Evolutionary conservation across 2,797 vertebrate species (phyloP), one percentile per base, ranked within the genome.

Genomic region (Hozukius guyotensis): DNA sequence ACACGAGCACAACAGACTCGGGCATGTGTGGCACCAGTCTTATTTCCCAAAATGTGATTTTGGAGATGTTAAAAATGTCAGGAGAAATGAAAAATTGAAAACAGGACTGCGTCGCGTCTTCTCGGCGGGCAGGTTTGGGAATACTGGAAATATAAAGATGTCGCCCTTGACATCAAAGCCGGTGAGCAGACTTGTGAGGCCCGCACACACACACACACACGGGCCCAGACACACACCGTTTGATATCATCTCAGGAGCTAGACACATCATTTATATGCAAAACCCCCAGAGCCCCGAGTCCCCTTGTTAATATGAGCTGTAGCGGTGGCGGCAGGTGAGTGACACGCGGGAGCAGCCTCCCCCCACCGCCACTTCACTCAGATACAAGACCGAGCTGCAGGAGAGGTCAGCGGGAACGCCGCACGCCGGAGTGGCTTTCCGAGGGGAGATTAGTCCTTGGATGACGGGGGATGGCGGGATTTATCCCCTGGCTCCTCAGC

Each of bases 181-280:
- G 29, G 60, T 12, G 67, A 71, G 81, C 25, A 70, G 65, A 49
- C 70, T 16, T 73, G 20, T 29, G 31, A 69, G 18, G 55, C 49
- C 42, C 31, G 5, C 34, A 27, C 68, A 38, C 70, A 22, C 78
- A 75, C 60, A 16, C 70, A 75, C 49, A 76, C 67, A 68, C 31
- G 52, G 29, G 24, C 65, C 42, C 53, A 72, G 56, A 86, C 78
- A 80, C 74, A 69, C 68, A 74, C 11, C 12, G 75, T 86, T 81
- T 87, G 87, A 94, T 92, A 85, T 86, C 80, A 91, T 93, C 88
- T 90, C n/a, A 31, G 83, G 62, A 89, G 72, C 80, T 27, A 90
- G 88, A 92, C 88, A 80, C 82, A 87, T 91, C 75, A 95, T 95
- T 94, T 94, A 94, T 94, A 95, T 93, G 94, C 94, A 94, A 94